phyloP scores from a whole-genome alignment of 1,140 invertebrate species.

The Venustaconcha ellipsiformis region DNA sequence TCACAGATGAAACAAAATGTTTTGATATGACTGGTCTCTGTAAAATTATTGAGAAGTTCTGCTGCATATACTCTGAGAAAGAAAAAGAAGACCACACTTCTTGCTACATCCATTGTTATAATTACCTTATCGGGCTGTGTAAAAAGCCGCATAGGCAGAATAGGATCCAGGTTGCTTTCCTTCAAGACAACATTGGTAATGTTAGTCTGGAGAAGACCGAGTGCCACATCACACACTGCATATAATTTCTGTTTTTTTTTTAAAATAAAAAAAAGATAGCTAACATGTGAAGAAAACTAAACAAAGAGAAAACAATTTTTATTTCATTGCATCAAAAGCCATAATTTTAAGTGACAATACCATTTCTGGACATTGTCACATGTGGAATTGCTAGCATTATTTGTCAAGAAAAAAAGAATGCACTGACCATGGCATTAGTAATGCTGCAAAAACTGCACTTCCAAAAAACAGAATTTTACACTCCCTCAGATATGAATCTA shows the following conservation, averaged over 20 bases:
- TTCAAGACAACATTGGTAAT: slow-evolving; percentile 90
- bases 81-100: neutral
- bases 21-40: neutral
- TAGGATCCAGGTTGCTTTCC: slow-evolving; percentile 85
- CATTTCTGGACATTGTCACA: no score
- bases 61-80: neutral
- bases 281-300: neutral
- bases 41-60: no score
- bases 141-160: slow-evolving; percentile 69
- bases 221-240: slow-evolving; percentile 93
- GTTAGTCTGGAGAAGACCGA: slow-evolving; percentile 88
- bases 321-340: no score
- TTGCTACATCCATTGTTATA: neutral
- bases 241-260: slow-evolving; percentile 86
- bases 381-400: no score
- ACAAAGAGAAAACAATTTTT: neutral
- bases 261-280: no score
- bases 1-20: no score
- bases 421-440: no score
- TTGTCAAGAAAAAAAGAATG: no score
- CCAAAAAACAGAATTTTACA: no score
- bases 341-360: no score
- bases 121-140: slow-evolving; percentile 66
- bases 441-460: no score
- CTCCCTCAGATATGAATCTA: no score